phyloP scores from a whole-genome alignment of 2,797 vertebrate genomes.

The Gallinago nigripennis region DNA sequence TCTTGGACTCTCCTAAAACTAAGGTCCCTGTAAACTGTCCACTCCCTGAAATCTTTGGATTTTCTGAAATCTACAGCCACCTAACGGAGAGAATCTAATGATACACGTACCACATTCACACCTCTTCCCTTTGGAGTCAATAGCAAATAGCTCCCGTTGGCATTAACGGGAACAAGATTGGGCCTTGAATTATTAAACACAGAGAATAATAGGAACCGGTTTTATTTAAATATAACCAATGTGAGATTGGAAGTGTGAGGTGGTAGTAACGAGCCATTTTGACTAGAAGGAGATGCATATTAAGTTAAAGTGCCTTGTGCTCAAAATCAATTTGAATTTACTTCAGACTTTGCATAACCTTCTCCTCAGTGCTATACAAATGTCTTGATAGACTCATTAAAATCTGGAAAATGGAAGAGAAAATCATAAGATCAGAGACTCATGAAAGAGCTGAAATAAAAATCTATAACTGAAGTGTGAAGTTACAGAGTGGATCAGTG shows the following conservation, averaged over 20 bases:
- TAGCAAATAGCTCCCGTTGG: neutral
- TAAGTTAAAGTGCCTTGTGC: neutral
- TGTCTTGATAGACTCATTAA: constrained; percentile 50
- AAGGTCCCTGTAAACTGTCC: neutral
- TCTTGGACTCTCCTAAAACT: neutral
- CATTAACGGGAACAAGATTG: neutral
- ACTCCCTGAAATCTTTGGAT: neutral
- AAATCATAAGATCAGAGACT: constrained; percentile 17
- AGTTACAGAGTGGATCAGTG: neutral
- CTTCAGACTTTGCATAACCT: constrained; percentile 57
- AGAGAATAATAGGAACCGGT: neutral
- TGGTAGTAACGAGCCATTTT: neutral
- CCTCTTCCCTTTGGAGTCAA: neutral
- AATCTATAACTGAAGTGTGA: neutral
- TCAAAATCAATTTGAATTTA: constrained; percentile 48
- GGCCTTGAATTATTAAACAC: neutral
- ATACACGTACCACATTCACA: neutral
- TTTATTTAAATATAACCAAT: neutral
- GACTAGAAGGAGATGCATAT: neutral
- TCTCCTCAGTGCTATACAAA: constrained; percentile 25
- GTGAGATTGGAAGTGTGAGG: neutral
- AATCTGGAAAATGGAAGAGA: constrained; percentile 14
- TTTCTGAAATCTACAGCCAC: neutral
- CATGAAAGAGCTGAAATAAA: constrained; percentile 28
- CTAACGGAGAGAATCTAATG: rapidly evolving